These are phyloP conservation scores for Matsumurasca onukii DNA, from an alignment of 1,140 invertebrate species.

Conservation along the genomic window DNA sequence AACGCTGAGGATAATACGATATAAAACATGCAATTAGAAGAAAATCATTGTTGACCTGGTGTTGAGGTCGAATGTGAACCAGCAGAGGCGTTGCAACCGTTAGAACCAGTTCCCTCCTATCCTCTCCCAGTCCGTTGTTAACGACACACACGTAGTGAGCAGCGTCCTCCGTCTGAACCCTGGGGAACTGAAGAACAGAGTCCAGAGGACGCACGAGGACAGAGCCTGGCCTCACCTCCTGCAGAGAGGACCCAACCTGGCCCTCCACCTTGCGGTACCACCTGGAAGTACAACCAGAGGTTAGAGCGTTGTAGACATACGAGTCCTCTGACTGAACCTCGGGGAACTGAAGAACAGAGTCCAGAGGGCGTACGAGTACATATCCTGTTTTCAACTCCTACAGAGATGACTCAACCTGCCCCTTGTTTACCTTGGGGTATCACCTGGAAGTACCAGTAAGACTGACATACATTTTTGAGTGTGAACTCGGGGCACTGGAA, in stretches of 20 bases:
- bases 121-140: conserved; percentile 79
- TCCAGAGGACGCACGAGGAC: conserved; percentile 50
- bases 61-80: conserved; percentile 69
- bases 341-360: too few species aligned
- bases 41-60: conserved; percentile 64
- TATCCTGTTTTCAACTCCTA: conserved; percentile 40
- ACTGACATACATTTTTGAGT: too few species aligned
- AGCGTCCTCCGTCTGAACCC: conserved; percentile 64
- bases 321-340: too few species aligned
- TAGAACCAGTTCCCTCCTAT: conserved; percentile 67
- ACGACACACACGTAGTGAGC: conserved; percentile 79
- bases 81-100: conserved; percentile 68
- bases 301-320: too few species aligned
- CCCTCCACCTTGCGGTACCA: conserved; percentile 67
- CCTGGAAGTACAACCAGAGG: too few species aligned
- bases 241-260: conserved; percentile 54
- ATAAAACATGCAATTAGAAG: too few species aligned
- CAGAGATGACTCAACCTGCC: conserved; percentile 56
- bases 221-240: conserved; percentile 41
- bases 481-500: too few species aligned
- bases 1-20: too few species aligned
- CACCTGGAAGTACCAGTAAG: too few species aligned
- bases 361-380: conserved; percentile 48
- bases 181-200: conserved; percentile 56
- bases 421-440: conserved; percentile 63